Percentiles rank a stretch among this genome's conserved stretches.
Conservation (phyloP, 2,888 invertebrate genomes). For the Thymelicus lineola region DNA sequence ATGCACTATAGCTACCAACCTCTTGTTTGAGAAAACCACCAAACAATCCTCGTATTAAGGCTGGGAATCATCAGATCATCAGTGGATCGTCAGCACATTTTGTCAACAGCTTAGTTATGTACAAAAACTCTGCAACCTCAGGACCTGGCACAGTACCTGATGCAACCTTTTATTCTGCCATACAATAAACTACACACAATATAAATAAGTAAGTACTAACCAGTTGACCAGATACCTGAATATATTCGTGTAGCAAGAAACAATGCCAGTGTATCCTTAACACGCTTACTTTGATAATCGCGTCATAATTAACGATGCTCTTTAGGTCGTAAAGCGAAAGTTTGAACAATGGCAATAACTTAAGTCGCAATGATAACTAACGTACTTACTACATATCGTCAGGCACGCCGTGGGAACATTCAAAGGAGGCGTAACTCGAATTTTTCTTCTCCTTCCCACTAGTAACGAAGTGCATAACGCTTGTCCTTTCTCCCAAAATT, state of each 20-base stretch:
- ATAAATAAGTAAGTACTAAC: no score
- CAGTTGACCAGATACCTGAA: no score
- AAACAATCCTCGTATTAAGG: no score
- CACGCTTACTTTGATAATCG: neutral
- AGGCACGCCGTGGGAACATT: constrained; percentile 31
- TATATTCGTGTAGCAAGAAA: neutral
- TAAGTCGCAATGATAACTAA: constrained; percentile 27
- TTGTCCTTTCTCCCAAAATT: constrained; percentile 51
- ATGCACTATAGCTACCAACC: no score
- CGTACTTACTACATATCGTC: constrained; percentile 27
- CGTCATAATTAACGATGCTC: constrained; percentile 14
- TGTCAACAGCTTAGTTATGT: no score
- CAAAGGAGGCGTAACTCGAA: constrained; percentile 25
- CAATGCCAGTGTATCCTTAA: neutral
- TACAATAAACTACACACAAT: no score
- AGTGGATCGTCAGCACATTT: no score
- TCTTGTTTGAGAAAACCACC: no score
- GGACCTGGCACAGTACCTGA: no score
- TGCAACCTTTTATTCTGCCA: no score
- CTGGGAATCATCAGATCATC: no score
- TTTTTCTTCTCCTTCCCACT: constrained; percentile 25
- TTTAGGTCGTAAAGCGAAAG: constrained; percentile 29
- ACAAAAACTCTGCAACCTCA: no score
- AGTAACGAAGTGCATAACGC: neutral
- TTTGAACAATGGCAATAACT: constrained; percentile 27